Evolutionary conservation across 2,113 vertebrate genomes (phyloP), one percentile per base, ranked within the genome.

Genomic region (Cromileptes altivelis): DNA sequence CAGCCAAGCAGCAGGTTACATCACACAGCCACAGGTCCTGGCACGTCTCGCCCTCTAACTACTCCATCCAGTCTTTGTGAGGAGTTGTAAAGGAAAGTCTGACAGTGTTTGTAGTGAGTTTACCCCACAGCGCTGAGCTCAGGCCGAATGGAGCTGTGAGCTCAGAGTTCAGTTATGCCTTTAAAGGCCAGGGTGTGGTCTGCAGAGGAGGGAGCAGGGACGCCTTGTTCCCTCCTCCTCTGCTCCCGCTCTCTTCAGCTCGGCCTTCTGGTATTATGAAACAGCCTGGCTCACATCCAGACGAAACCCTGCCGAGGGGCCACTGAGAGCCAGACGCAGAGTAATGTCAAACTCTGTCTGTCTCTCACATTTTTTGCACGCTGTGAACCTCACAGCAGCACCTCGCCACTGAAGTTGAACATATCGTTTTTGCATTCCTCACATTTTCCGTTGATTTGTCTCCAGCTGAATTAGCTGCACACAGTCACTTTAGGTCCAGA

Each of bases 221-320:
- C 45, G 4, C 9, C 18, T 17, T 9, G 53, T 23, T 27, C 60
- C 14, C 37, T 14, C 49, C 52, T 64, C 69, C 23, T 40, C 23
- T 61, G 69, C 49, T 80, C 75, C 30, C 30, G 2, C 60, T 75
- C 33, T 60, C 63, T 47, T 55, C 6, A 18, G 64, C 21, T 21
- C 78, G 55, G n/a, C 49, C 75, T 80, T 86, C 50, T 82, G n/a
- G 61, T 72, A 80, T 93, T 91, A 75, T 71, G 84, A 91, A 90
- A 91, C 68, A 12, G 27, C 9, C 53, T 78, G 86, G 82, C 73
- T 30, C 21, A 0, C 3, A 5, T 92, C 80, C 90, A 91, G 76
- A 65, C 65, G n/a, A 19, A 84, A 67, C 81, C 72, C 71, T 21
- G n/a, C 42, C 19, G 56, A 76, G 70, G 81, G 79, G 73, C 74